These are phyloP conservation scores for Salpingus planirostris DNA, from an alignment of 2,888 invertebrate species.

Conservation along the genomic window DNA sequence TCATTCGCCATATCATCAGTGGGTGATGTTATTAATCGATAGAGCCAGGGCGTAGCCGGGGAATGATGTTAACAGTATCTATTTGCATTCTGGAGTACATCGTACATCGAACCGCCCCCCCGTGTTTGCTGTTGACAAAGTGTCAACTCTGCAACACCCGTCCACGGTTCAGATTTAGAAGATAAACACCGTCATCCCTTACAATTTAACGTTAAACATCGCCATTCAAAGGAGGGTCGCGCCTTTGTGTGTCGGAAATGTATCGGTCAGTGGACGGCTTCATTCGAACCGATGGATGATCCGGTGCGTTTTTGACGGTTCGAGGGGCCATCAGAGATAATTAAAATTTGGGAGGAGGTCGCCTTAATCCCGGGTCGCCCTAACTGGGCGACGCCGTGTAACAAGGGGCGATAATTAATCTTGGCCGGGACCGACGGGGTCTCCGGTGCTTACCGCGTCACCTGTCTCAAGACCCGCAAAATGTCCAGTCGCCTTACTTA, in stretches of 20 bases:
- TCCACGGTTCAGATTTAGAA: constrained; percentile 27
- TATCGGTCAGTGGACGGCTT: no score
- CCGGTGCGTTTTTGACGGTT: no score
- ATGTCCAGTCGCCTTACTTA: constrained; percentile 8
- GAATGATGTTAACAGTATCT: constrained; percentile 33
- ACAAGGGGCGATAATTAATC: constrained; percentile 16
- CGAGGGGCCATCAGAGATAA: no score
- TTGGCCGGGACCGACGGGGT: constrained; percentile 15
- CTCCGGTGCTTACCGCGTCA: constrained; percentile 16
- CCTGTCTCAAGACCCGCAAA: constrained; percentile 18
- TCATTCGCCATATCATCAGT: constrained; percentile 9
- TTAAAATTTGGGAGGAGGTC: no score
- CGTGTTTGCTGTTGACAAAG: constrained; percentile 33
- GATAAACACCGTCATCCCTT: constrained; percentile 23
- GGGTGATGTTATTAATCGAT: constrained; percentile 30
- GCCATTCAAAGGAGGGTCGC: constrained; percentile 1
- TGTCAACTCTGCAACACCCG: constrained; percentile 25
- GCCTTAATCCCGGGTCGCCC: constrained; percentile 1
- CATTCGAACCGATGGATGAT: no score
- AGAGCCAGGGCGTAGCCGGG: constrained; percentile 29
- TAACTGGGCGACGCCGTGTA: constrained; percentile 2
- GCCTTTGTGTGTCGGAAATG: no score
- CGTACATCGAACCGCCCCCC: constrained; percentile 27
- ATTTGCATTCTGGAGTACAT: constrained; percentile 34
- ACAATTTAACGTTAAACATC: constrained; percentile 6